Evolutionary conservation across 2,888 invertebrate genomes (phyloP).

Genomic region (Hemaris fuciformis): DNA sequence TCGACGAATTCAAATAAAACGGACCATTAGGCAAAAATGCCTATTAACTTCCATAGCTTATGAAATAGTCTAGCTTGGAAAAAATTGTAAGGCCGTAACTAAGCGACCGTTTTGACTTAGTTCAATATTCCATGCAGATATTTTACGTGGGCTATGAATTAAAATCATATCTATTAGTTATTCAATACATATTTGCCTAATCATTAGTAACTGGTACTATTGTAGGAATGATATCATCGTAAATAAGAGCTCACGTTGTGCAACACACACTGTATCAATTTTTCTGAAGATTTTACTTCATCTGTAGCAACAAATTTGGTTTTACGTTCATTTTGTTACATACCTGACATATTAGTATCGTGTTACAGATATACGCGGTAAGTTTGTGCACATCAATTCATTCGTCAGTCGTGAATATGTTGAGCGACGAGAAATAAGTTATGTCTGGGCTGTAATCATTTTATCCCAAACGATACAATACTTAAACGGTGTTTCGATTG

Average conservation of each 20-base stretch:
- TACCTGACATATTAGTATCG: too few species aligned
- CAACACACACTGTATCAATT: neutral
- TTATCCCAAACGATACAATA: too few species aligned
- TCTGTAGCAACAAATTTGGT: too few species aligned
- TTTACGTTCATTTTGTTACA: too few species aligned
- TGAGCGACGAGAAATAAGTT: too few species aligned
- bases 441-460: too few species aligned
- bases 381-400: neutral
- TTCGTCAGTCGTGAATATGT: too few species aligned
- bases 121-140: neutral
- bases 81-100: neutral
- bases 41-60: neutral
- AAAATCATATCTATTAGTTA: slow-evolving; percentile 5
- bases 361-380: too few species aligned
- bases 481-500: neutral
- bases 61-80: neutral
- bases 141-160: slow-evolving; percentile 4
- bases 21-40: neutral
- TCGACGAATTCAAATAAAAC: neutral
- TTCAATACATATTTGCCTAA: slow-evolving; percentile 18
- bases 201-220: slow-evolving; percentile 22
- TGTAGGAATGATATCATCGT: slow-evolving; percentile 32
- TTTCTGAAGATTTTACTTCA: neutral
- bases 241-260: slow-evolving; percentile 18
- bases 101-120: neutral